Base-by-base conservation (phyloP, 2,113 vertebrate species). In the Catharus minimus region DNA sequence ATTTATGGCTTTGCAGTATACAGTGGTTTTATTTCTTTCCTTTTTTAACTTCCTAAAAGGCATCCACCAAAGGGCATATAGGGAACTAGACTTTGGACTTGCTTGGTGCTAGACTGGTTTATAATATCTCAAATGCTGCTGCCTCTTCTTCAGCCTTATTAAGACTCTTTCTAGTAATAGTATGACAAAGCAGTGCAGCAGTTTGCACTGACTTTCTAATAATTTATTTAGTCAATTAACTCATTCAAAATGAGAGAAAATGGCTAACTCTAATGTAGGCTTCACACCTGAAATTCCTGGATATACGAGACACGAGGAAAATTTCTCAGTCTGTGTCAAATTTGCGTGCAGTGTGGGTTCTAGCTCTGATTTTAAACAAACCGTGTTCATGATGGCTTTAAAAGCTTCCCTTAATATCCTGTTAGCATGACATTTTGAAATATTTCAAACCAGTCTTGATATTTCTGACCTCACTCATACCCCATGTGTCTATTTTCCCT, bases 71-170 rank as follows among this genome's bases (percentile, higher is more conserved):
- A 92, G 57, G 72, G 65, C 61, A 56, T 8, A 72, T 67, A 61
- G 0, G 14, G 92, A 75, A 68, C 86, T 88, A 81, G 77, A 72
- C 62, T 92, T 88, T 20, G 21, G 56, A 85, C 41, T 61, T 91
- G 84, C 58, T 91, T 90, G 91, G 81, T 95, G 87, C 93, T 94
- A 79, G 94, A 92, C 94, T 93, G 93, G 93, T 96, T 94, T 93
- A 89, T 91, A 94, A 92, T 91, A 82, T 93, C 50, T 95, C 91
- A 89, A 69, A 91, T 93, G 87, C 89, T 93, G 80, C 88, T 95
- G 91, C 64, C 46, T 91, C 33, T 74, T 64, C 36, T 75, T 86
- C 58, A 89, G 78, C 69, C 81, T 90, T 92, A 90, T 33, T 92
- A 92, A 81, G 32, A 60, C 47, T 64, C 39, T 85, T 82, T 67